Conservation (phyloP, 92 coral and sea anemone genomes). For the Bergia puertoricense region DNA sequence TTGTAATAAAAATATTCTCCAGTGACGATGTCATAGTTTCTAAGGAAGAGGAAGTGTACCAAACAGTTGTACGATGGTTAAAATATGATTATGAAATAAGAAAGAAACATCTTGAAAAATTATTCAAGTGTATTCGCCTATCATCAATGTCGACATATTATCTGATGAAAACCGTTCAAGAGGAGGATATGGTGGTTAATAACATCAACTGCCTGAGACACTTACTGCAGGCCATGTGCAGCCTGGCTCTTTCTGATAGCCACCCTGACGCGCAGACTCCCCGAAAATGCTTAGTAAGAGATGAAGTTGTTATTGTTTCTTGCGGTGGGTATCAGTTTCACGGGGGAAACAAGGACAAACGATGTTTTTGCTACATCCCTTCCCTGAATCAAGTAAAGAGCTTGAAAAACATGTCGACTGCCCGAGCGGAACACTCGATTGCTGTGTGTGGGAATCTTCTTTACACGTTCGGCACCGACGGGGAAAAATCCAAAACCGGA, state of each 20-base stretch:
- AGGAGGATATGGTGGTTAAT: conserved; percentile 58
- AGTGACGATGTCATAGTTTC: conserved; percentile 57
- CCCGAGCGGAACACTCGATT: conserved; percentile 64
- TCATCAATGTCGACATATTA: conserved; percentile 62
- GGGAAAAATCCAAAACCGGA: conserved; percentile 46
- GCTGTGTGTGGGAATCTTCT: conserved; percentile 55
- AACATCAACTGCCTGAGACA: conserved; percentile 49
- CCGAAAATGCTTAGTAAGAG: conserved; percentile 52
- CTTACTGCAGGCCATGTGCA: conserved; percentile 50
- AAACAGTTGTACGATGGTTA: conserved; percentile 72
- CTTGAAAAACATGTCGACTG: conserved; percentile 54
- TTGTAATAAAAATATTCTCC: conserved; percentile 48
- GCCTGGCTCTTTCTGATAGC: conserved; percentile 38
- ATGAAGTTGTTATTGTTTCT: conserved; percentile 45
- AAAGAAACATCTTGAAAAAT: conserved; percentile 45
- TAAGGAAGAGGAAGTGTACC: conserved; percentile 71
- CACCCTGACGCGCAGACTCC: conserved; percentile 27
- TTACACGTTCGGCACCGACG: conserved; percentile 61
- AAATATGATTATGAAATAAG: conserved; percentile 57
- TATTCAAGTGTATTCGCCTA: conserved; percentile 64
- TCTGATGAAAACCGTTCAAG: conserved; percentile 43
- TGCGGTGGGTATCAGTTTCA: conserved; percentile 61
- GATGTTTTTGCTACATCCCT: conserved; percentile 51
- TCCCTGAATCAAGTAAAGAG: conserved; percentile 44
- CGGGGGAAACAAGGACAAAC: conserved; percentile 48